phyloP scores from a whole-genome alignment of 2,113 vertebrate genomes.

The Leptodactylus fuscus region DNA sequence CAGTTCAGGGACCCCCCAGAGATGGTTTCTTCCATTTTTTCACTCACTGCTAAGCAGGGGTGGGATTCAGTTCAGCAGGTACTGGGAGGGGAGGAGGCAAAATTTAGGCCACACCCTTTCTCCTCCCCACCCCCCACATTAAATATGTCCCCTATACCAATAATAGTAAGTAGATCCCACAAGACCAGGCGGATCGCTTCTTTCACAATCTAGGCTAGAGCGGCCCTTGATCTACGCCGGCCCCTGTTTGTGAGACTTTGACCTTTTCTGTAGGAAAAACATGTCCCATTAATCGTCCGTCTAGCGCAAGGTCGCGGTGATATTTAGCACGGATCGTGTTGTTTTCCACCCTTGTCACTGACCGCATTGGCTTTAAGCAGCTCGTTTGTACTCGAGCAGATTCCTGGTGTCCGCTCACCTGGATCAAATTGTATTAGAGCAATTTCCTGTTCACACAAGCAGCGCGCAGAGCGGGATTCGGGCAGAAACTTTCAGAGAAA shows the following conservation, averaged over 20 bases:
- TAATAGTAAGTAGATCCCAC: no score
- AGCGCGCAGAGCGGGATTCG: not conserved
- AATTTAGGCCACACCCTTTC: no score
- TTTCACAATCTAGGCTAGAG: not conserved
- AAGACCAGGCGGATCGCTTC: no score
- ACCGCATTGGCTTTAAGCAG: not conserved
- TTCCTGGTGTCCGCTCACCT: slow-evolving; percentile 45
- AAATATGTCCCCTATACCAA: no score
- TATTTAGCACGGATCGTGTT: slow-evolving; percentile 9
- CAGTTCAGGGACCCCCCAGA: not conserved
- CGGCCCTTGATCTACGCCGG: not conserved
- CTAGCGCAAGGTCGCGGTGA: not conserved
- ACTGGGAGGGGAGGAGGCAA: no score
- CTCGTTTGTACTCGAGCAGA: slow-evolving; percentile 23
- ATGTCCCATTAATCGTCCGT: not conserved
- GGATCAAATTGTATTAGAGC: slow-evolving; percentile 16
- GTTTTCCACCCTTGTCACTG: slow-evolving; percentile 1
- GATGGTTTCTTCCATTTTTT: not conserved
- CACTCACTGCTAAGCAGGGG: no score
- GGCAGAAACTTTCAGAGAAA: not conserved
- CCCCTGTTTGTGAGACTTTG: not conserved
- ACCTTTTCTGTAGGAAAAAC: not conserved
- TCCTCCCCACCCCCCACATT: no score
- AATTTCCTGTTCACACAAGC: slow-evolving; percentile 24
- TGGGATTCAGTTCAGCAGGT: no score